Percentiles rank a stretch among this genome's conserved stretches.
Conservation (phyloP, 2,113 vertebrate genomes). For the Rafetus swinhoei region DNA sequence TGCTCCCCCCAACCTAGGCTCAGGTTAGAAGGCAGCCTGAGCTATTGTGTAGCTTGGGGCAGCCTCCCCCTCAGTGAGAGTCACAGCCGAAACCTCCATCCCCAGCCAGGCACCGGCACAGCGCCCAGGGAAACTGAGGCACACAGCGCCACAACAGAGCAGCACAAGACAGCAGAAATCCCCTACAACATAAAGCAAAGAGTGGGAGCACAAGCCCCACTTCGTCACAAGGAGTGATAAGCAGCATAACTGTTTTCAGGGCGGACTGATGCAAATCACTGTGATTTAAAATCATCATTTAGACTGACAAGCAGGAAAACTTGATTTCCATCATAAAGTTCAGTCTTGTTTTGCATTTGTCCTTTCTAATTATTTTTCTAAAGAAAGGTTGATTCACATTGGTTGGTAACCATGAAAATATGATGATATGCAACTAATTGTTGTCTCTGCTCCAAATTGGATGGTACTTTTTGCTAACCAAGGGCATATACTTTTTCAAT, state of each 20-base stretch:
- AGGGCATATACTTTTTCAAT: not conserved
- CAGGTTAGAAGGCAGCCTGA: no score
- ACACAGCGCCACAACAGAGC: no score
- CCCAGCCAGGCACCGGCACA: no score
- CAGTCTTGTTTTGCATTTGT: not conserved
- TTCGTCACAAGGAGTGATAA: not conserved
- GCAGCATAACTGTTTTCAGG: not conserved
- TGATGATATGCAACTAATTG: not conserved
- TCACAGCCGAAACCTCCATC: no score
- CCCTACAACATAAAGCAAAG: no score
- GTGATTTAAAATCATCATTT: not conserved
- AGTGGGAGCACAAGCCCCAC: no score
- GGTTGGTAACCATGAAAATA: not conserved
- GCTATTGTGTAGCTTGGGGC: no score
- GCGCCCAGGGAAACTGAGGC: no score
- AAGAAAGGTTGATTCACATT: not conserved
- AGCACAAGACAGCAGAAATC: no score
- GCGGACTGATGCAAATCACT: not conserved
- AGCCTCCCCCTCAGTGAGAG: no score
- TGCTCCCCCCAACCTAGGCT: no score
- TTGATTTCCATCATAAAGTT: not conserved
- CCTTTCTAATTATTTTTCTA: not conserved
- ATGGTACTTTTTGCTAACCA: not conserved
- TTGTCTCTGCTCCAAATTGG: not conserved
- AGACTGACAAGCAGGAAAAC: not conserved